Base-by-base conservation (phyloP, 1,140 invertebrate genomes). In the Neuroterus valhalla region DNA sequence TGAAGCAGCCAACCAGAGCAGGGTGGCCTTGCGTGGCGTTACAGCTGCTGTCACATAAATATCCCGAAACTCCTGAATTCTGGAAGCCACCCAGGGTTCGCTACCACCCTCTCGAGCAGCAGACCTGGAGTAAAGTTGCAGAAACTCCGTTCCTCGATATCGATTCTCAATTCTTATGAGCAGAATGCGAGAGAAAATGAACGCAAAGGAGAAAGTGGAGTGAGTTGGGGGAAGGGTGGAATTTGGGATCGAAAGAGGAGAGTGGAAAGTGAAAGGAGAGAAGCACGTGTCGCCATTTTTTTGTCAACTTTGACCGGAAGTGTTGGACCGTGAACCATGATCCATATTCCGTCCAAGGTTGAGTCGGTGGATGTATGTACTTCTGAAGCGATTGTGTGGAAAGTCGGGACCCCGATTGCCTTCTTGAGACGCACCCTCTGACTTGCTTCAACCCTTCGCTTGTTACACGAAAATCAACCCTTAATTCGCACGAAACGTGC, bases 31-130 rank as follows among this genome's bases (percentile, higher is more conserved):
- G 26, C 70, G 71, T 66, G 71, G 55, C 70, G 79, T 66, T 82
- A 82, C 82, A 84, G 82, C 79, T 81, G 81, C 83, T 81, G 81
- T 84, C 83, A 84, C 83, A 84, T 84, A 84, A 84, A 84, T 84
- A 84, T 84, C 82, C 74, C 23, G 81, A 81, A 84, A 82, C 83
- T 75, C 74, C 76, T 66, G 71, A 81, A 84, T 84, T 81, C 76
- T 80, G 66, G 78, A 78, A 70, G 78, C 75, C 68, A 72, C 75
- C 69, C 26, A 48, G 66, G 55, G 74, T 69, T 38, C 17, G 38
- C 66, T 38, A 48, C 46, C 19, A 48, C 55, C 68, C 46, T 8
- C 48, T 72, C n/a, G 68, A 73, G 66, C 68, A 68, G 46, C 15
- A 15, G 43, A 68, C 66, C 44, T 76, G 43, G 69, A 81, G 77